These are phyloP conservation scores for Abrostola tripartita DNA, from an alignment of 2,888 invertebrate species.

Conservation along the genomic window DNA sequence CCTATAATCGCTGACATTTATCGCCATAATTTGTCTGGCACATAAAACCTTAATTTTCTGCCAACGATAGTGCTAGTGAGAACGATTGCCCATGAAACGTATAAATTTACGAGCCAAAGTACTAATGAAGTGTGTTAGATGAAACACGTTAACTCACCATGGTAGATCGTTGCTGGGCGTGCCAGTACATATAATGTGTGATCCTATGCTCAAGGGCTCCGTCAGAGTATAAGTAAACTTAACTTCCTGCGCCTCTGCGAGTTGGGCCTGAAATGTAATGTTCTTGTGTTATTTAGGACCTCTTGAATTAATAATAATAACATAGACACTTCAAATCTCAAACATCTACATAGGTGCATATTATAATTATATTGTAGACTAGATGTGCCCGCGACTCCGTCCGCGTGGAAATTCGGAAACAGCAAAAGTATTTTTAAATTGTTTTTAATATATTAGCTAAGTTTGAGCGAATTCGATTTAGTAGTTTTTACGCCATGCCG, in stretches of 20 bases:
- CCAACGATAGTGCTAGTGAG: not conserved
- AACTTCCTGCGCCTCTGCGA: slow-evolving; percentile 80
- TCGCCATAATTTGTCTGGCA: slow-evolving; percentile 10
- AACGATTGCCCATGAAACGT: slow-evolving; percentile 9
- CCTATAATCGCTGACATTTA: not conserved
- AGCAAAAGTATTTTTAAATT: no score
- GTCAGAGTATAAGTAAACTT: slow-evolving; percentile 75
- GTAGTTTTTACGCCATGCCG: no score
- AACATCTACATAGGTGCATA: no score
- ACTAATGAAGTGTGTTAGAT: not conserved
- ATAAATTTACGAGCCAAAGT: slow-evolving; percentile 19
- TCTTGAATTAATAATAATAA: no score
- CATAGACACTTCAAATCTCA: no score
- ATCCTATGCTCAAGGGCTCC: slow-evolving; percentile 77
- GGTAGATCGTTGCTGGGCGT: slow-evolving; percentile 81
- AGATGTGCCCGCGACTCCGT: no score
- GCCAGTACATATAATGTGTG: slow-evolving; percentile 80
- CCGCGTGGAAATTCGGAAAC: no score
- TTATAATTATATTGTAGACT: no score
- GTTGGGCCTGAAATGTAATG: slow-evolving; percentile 74
- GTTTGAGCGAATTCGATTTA: no score
- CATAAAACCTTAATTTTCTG: slow-evolving; percentile 16
- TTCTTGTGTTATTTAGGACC: slow-evolving; percentile 20
- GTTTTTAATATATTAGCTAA: no score
- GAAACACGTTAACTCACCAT: slow-evolving; percentile 68